Evolutionary conservation across 1,140 invertebrate species (phyloP), one percentile per base, ranked within the genome.

Genomic region (Heliothis virescens): DNA sequence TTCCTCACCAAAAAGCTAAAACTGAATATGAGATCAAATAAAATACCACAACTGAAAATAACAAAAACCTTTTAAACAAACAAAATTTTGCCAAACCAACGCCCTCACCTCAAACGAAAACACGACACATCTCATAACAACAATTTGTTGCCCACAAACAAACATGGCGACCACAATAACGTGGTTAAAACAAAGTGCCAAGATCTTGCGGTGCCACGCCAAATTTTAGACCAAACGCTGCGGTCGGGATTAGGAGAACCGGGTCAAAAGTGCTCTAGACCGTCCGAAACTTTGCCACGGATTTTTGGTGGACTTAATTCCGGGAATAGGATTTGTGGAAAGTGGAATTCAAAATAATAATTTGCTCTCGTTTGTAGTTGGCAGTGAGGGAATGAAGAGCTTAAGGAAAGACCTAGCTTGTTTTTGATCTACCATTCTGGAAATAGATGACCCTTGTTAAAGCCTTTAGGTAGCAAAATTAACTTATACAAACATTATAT

Each of bases 151-250:
- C n/a, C 67, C 67, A 53, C 48, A 71, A 71, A 63, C 62, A 63
- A 62, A 67, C 16, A 67, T 11, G 10, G 29, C 13, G 48, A 29
- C 67, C 67, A 71, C 18, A 71, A 71, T 71, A 26, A 71, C 48
- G 48, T 71, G 67, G 67, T 53, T 50, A 50, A 18, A n/a, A 71
- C 67, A 71, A 71, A 71, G 67, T 71, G 67, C 47, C 67, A 71
- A 71, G 67, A 71, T 71, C 67, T 50, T 53, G 67, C 15, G 67
- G 67, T 53, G 41, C 21, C 18, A 71, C 21, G 26, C 67, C 21
- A 71, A 71, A 71, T 71, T 53, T 71, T 52, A 71, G 67, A 71
- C 48, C 48, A 18, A 71, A 62, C 47, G 16, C 18, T 21, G 21
- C 41, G 65, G 47, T 69, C 67, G 18, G 48, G 48, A 71, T 71